Conservation (phyloP, 2,888 invertebrate species). For the Ommatoiulus sabulosus region DNA sequence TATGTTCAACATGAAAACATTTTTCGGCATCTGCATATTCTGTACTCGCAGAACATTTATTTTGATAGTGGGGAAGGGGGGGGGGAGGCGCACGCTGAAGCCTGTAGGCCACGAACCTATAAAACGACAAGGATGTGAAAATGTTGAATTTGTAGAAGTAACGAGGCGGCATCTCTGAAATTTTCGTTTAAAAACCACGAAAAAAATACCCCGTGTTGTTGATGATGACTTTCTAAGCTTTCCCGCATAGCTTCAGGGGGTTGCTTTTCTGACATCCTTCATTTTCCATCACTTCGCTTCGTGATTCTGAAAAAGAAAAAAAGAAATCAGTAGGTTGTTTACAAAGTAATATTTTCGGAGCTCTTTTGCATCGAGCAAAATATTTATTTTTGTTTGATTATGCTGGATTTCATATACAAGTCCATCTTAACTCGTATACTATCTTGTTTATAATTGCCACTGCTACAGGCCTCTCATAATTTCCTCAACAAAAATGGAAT, state of each 20-base stretch:
- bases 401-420: too few relatives aligned
- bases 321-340: neutral
- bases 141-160: neutral
- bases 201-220: neutral
- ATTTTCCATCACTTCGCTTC: neutral
- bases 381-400: too few relatives aligned
- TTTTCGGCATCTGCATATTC: neutral
- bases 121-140: neutral
- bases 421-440: too few relatives aligned
- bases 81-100: neutral
- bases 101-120: neutral
- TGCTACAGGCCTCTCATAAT: too few relatives aligned
- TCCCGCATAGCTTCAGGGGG: conserved; percentile 38
- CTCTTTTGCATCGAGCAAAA: too few relatives aligned
- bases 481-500: too few relatives aligned
- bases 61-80: neutral
- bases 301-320: neutral
- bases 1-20: neutral
- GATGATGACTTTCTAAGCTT: neutral
- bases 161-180: neutral
- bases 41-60: neutral
- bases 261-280: neutral
- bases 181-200: neutral
- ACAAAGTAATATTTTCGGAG: too few relatives aligned
- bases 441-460: too few relatives aligned